Conservation (phyloP, 2,888 invertebrate genomes). For the Onchidella celtica region DNA sequence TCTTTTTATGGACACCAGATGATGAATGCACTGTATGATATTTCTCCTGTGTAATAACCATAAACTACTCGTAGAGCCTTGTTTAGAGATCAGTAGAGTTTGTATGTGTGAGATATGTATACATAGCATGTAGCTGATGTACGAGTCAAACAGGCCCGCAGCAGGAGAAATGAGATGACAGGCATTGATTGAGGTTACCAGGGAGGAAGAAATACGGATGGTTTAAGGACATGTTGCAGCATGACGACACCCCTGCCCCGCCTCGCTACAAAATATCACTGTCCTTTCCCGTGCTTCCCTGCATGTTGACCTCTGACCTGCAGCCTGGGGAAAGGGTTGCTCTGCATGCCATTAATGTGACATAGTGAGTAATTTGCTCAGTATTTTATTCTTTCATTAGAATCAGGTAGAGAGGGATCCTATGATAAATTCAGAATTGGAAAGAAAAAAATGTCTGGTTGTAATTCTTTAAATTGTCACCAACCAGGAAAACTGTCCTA, state of each 20-base stretch:
- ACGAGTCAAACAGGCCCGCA: not conserved
- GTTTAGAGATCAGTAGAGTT: not conserved
- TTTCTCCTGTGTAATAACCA: too few species aligned
- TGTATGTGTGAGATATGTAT: not conserved
- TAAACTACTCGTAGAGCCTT: too few species aligned
- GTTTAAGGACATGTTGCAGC: not conserved
- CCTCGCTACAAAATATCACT: not conserved
- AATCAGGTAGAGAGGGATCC: too few species aligned
- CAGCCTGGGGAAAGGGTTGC: not conserved
- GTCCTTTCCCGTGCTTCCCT: slow-evolving; percentile 1
- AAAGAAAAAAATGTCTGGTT: too few species aligned
- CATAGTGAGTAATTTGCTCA: slow-evolving; percentile 40
- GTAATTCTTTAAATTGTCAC: too few species aligned
- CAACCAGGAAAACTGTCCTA: too few species aligned
- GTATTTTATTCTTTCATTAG: too few species aligned
- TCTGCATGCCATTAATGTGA: slow-evolving; percentile 17
- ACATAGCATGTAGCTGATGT: not conserved
- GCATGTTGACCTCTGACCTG: slow-evolving; percentile 39
- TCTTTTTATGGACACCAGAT: too few species aligned
- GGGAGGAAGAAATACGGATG: not conserved
- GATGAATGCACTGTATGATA: not conserved
- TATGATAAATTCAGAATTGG: too few species aligned
- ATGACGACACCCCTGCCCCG: slow-evolving; percentile 15
- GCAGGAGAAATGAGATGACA: not conserved
- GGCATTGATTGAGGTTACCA: too few species aligned